These are phyloP conservation scores for Chaetorhynchus papuensis DNA, from an alignment of 2,113 vertebrate genomes.

Conservation along the genomic window DNA sequence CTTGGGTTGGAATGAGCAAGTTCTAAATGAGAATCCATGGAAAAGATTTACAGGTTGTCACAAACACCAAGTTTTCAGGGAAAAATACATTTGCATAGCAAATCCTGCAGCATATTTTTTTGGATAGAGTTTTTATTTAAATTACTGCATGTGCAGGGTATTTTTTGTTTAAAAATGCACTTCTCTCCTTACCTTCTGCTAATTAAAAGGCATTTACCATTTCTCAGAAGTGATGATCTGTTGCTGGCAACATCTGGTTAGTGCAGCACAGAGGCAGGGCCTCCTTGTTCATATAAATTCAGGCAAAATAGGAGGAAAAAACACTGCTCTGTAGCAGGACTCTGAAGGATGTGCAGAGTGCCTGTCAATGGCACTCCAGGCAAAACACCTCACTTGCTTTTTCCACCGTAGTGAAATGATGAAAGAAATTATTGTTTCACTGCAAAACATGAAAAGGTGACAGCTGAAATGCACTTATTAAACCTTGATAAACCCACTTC, in stretches of 20 bases:
- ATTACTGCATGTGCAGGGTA: neutral
- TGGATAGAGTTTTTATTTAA: neutral
- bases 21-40: neutral
- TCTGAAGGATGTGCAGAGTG: neutral
- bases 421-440: neutral
- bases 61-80: neutral
- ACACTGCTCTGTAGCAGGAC: neutral
- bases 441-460: neutral
- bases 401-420: neutral
- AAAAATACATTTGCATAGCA: slow-evolving; percentile 49
- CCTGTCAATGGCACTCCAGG: neutral
- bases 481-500: neutral
- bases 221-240: slow-evolving; percentile 20
- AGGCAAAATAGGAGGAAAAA: neutral
- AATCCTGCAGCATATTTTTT: neutral
- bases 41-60: neutral
- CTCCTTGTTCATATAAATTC: neutral
- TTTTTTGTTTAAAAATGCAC: neutral
- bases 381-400: neutral
- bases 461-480: neutral
- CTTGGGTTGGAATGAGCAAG: neutral
- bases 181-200: slow-evolving; percentile 48
- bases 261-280: neutral
- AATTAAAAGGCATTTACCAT: slow-evolving; percentile 56
- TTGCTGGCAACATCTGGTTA: slow-evolving; percentile 8